These are phyloP conservation scores for Prochilodus magdalenae DNA, from an alignment of 2,113 vertebrate species.

Conservation along the genomic window DNA sequence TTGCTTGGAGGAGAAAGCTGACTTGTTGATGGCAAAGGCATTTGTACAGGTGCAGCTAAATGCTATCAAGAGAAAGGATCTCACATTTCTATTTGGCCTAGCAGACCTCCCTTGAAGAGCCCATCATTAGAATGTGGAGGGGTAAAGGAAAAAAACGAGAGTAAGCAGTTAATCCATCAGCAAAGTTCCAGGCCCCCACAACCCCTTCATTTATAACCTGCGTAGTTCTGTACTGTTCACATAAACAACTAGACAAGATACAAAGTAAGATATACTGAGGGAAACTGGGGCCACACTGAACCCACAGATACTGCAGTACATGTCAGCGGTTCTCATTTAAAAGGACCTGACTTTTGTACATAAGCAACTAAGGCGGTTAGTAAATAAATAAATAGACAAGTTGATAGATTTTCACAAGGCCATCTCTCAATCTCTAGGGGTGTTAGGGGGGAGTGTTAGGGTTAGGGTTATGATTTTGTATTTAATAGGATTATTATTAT, in stretches of 20 bases:
- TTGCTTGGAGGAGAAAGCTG: constrained; percentile 28
- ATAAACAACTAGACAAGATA: constrained; percentile 56
- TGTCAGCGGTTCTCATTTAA: neutral
- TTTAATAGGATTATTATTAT: no score
- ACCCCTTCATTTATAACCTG: constrained; percentile 46
- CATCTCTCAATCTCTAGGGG: no score
- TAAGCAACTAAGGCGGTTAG: no score
- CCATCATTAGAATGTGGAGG: constrained; percentile 33
- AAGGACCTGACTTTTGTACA: no score
- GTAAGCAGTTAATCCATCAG: constrained; percentile 39
- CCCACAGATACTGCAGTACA: constrained; percentile 11
- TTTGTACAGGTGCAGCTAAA: constrained; percentile 48
- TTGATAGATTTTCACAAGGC: no score
- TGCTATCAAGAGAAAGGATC: constrained; percentile 13
- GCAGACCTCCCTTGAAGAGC: constrained; percentile 49
- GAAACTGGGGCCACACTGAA: neutral
- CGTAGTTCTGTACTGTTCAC: constrained; percentile 43
- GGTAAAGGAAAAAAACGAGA: constrained; percentile 12
- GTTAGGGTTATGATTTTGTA: no score
- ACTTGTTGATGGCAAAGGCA: constrained; percentile 50
- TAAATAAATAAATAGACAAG: no score
- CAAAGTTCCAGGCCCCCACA: constrained; percentile 27
- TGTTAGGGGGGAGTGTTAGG: no score
- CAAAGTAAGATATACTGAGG: constrained; percentile 13
- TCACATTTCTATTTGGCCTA: constrained; percentile 36